Conservation (phyloP, 1,140 invertebrate genomes). For the Cotesia chilonis region DNA sequence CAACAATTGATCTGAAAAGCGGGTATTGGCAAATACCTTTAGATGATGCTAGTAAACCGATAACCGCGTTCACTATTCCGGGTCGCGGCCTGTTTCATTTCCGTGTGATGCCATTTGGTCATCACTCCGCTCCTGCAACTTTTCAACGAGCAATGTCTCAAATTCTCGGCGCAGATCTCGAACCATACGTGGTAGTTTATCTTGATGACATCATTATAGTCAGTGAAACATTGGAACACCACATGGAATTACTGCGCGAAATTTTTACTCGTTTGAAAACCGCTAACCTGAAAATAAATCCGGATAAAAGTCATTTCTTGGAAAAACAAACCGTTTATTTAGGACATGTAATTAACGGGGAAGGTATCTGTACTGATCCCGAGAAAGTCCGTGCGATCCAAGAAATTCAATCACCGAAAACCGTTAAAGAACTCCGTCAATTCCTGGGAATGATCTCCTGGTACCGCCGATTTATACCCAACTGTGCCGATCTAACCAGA, state of each 20-base stretch:
- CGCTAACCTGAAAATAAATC: slow-evolving; percentile 43
- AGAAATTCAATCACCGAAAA: slow-evolving; percentile 35
- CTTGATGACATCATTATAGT: slow-evolving; percentile 43
- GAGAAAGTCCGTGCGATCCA: slow-evolving; percentile 45
- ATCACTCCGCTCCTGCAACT: slow-evolving; percentile 48
- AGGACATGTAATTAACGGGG: slow-evolving; percentile 42
- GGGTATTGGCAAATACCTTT: slow-evolving; percentile 40
- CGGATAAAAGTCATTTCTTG: slow-evolving; percentile 47
- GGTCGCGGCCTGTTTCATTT: slow-evolving; percentile 49
- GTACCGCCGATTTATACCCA: slow-evolving; percentile 57
- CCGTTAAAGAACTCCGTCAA: slow-evolving; percentile 43
- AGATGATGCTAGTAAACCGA: slow-evolving; percentile 31
- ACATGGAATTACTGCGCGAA: slow-evolving; percentile 39
- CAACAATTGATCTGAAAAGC: slow-evolving; percentile 48
- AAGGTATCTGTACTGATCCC: slow-evolving; percentile 46
- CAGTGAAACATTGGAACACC: slow-evolving; percentile 30
- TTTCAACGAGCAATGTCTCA: slow-evolving; percentile 47
- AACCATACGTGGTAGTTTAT: slow-evolving; percentile 40
- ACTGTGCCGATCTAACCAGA: slow-evolving; percentile 47
- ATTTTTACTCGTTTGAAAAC: slow-evolving; percentile 39
- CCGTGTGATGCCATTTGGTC: slow-evolving; percentile 52
- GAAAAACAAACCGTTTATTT: slow-evolving; percentile 44
- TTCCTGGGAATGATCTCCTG: slow-evolving; percentile 51
- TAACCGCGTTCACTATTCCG: slow-evolving; percentile 36
- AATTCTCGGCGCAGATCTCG: slow-evolving; percentile 29